phyloP scores from a whole-genome alignment of 2,113 vertebrate species.

The Synchiropus splendidus region DNA sequence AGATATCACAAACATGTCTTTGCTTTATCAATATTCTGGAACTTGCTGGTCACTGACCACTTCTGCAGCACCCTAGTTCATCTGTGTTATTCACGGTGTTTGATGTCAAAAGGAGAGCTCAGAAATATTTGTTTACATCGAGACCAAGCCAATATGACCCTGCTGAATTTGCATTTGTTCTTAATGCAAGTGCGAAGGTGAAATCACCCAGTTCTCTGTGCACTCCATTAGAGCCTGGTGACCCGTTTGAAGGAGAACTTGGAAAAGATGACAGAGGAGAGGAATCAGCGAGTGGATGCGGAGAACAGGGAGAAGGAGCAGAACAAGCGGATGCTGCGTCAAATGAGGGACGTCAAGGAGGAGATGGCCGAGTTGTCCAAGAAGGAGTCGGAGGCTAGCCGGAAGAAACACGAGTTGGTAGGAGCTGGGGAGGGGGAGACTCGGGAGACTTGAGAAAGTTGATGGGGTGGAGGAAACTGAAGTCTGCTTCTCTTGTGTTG shows the following conservation, averaged over 20 bases:
- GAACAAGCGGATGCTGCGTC: conserved; percentile 89
- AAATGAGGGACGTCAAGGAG: conserved; percentile 87
- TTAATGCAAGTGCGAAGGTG: not conserved
- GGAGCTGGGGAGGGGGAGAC: conserved; percentile 2
- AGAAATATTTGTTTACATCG: too few relatives aligned
- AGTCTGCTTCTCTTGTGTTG: conserved; percentile 10
- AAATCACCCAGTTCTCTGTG: too few relatives aligned
- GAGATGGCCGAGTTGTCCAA: conserved; percentile 89
- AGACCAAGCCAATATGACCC: too few relatives aligned
- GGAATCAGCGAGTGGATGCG: conserved; percentile 72
- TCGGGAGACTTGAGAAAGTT: not conserved
- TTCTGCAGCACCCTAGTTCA: too few relatives aligned
- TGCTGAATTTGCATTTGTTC: not conserved
- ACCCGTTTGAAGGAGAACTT: conserved; percentile 89
- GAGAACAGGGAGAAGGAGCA: conserved; percentile 95
- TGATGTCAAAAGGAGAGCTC: too few relatives aligned
- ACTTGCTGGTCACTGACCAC: too few relatives aligned
- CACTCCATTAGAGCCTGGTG: conserved; percentile 72
- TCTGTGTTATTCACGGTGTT: too few relatives aligned
- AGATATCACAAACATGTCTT: too few relatives aligned
- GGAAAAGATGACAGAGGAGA: conserved; percentile 90
- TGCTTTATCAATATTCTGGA: too few relatives aligned
- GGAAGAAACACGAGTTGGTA: conserved; percentile 96
- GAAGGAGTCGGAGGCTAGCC: conserved; percentile 89
- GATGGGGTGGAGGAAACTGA: conserved; percentile 2